Evolutionary conservation across 2,113 vertebrate genomes (phyloP), one percentile per base, ranked within the genome.

Genomic region (Phainopepla nitens): DNA sequence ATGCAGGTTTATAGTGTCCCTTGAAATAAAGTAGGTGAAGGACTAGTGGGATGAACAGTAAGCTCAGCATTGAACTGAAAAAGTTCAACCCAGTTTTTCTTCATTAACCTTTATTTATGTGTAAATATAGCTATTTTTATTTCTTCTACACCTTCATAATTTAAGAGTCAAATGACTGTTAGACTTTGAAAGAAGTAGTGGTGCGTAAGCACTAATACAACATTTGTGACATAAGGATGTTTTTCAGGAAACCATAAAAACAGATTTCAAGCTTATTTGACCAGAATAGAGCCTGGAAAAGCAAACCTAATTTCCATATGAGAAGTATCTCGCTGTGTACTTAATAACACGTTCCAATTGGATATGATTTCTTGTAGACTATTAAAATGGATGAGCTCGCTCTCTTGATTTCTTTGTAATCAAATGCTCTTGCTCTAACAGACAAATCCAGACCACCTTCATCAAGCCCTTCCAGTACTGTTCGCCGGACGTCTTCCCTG

Each of bases 401-500:
- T 65, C 13, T 54, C 64, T 76, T 35, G 18, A 44, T 79, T 93
- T 42, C n/a, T 79, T 90, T 58, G 56, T 95, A 92, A 91, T 87
- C 25, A 44, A 36, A 25, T 85, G 39, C 71, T 90, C 87, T 95
- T 94, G 66, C 71, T 96, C 41, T 51, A 96, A 95, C 96, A 97
- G 98, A 98, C 94, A 98, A 98, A 91, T 96, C 97, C 57, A 97
- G 97, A 42, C 97, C 97, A 19, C 97, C 97, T 73, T 98, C 98
- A 18, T 98, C 96, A 19, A 98, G 98, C 77, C 98, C 98, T 85
- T 99, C 98, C 76, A 98, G 97, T 96, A 97, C 98, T 96, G 98
- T 99, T 97, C 98, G 98, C 69, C 98, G 99, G 56, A 98, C 98
- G 2, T 99, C 99, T 83, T 99, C 99, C 5, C 92, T 99, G 98